Evolutionary conservation across 2,113 vertebrate species (phyloP).

Genomic region (Apodemus speciosus): DNA sequence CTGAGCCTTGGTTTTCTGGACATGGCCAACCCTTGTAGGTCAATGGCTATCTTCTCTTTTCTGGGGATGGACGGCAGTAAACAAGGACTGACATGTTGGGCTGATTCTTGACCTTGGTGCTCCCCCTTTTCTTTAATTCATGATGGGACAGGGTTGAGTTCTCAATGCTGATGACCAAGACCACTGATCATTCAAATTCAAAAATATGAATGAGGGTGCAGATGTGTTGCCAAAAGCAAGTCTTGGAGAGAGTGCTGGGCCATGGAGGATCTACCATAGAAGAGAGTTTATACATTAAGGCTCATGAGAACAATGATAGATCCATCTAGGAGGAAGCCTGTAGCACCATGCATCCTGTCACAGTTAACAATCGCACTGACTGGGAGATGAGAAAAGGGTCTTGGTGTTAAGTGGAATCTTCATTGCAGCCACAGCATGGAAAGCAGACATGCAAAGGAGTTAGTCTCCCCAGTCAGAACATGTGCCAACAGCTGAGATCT

Average conservation of each 20-base stretch:
- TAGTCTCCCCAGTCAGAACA: neutral
- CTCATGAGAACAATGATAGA: neutral
- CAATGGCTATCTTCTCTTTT: neutral
- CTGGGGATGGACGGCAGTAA: neutral
- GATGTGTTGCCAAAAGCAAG: neutral
- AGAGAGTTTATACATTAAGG: neutral
- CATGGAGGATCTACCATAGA: neutral
- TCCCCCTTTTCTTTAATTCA: neutral
- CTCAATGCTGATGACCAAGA: neutral
- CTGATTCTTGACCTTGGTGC: neutral
- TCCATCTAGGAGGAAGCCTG: neutral
- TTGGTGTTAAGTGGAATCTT: neutral
- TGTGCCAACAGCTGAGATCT: neutral
- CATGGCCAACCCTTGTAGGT: neutral
- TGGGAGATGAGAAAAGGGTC: neutral
- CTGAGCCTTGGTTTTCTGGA: neutral
- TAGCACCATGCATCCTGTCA: neutral
- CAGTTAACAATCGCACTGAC: neutral
- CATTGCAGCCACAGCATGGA: neutral
- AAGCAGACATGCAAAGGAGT: neutral
- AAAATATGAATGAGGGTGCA: neutral
- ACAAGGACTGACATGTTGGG: neutral
- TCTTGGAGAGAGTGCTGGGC: neutral
- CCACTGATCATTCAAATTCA: neutral
- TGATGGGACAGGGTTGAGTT: neutral